Base-by-base conservation (phyloP, 1,140 invertebrate species). In the Drosophila nasuta region DNA sequence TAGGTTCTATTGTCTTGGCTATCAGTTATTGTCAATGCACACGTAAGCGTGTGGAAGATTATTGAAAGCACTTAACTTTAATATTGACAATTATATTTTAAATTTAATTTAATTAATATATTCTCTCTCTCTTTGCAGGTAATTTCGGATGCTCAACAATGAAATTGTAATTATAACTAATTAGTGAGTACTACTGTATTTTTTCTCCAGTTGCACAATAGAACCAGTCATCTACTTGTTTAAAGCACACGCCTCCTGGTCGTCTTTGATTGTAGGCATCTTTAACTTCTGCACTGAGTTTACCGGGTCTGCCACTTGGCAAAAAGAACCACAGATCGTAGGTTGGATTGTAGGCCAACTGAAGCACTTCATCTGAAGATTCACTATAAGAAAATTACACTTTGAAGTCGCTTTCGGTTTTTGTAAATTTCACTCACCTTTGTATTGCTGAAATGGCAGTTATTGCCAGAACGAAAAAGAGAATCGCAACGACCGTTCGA, bases 251-350 rank as follows among this genome's bases (percentile, higher is more conserved):
- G 0, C 81, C 81, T 38, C 81, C 81, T 25, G 58, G 48, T 20
- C 5, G 25, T n/a, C 56, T 7, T 7, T 63, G 13, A 1, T 11
- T 46, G 11, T 88, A 87, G 3, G 77, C 82, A 0, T 51, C 25
- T 41, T 80, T 41, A 0, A 87, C 52, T 3, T 3, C 17, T 1
- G 67, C 11, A 1, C n/a, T 43, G 6, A 86, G 46, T 1, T 52
- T 7, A 0, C 25, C 17, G 1, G 79, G 72, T 15, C 72, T 30
- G 7, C 83, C 83, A 0, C n/a, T 54, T 11, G 82, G 83, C 7
- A 54, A 1, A 45, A 88, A 88, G 38, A 68, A 88, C 79, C 79
- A 87, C 2, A 82, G 6, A 0, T 87, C 82, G 28, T 87, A 88
- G 28, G 80, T 87, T 28, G 82, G 83, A 71, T 88, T 87, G 5